phyloP scores from a whole-genome alignment of 2,113 vertebrate species.

The Paraplagusia blochii region DNA sequence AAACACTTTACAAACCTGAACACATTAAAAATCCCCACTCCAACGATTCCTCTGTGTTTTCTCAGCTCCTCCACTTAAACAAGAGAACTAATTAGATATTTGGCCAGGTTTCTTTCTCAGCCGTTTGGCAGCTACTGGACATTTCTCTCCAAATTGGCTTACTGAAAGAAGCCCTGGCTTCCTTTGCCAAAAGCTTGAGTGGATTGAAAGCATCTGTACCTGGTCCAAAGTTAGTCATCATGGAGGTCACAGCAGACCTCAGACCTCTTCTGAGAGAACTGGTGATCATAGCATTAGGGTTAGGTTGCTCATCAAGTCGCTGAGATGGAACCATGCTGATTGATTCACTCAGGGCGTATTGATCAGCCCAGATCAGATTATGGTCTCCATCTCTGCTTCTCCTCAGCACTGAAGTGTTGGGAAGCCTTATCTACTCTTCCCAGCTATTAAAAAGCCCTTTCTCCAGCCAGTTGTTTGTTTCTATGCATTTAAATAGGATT shows the following conservation, averaged over 20 bases:
- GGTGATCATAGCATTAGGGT: conserved; percentile 25
- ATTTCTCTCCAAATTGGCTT: background rate
- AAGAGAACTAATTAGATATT: conserved; percentile 2
- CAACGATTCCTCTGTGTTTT: background rate
- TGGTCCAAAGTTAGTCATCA: conserved; percentile 34
- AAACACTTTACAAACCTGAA: background rate
- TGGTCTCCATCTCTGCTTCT: conserved; percentile 38
- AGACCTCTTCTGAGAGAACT: conserved; percentile 15
- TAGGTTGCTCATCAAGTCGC: conserved; percentile 39
- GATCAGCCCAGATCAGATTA: conserved; percentile 54
- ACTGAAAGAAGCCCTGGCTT: conserved; percentile 13
- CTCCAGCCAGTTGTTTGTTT: too few relatives aligned
- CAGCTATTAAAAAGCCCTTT: too few relatives aligned
- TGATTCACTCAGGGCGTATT: conserved; percentile 52
- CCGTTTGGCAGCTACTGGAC: conserved; percentile 10
- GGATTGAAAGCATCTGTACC: conserved; percentile 12
- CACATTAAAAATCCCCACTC: background rate
- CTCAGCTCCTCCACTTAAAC: background rate
- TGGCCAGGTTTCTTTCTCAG: background rate
- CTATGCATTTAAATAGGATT: too few relatives aligned
- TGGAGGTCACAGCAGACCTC: conserved; percentile 14
- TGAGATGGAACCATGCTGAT: conserved; percentile 41
- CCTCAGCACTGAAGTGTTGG: background rate
- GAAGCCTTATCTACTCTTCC: too few relatives aligned
- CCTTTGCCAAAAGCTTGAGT: conserved; percentile 17